Evolutionary conservation across 1,140 invertebrate species (phyloP), one percentile per base, ranked within the genome.

Genomic region (Panagrolaimus sp.): DNA sequence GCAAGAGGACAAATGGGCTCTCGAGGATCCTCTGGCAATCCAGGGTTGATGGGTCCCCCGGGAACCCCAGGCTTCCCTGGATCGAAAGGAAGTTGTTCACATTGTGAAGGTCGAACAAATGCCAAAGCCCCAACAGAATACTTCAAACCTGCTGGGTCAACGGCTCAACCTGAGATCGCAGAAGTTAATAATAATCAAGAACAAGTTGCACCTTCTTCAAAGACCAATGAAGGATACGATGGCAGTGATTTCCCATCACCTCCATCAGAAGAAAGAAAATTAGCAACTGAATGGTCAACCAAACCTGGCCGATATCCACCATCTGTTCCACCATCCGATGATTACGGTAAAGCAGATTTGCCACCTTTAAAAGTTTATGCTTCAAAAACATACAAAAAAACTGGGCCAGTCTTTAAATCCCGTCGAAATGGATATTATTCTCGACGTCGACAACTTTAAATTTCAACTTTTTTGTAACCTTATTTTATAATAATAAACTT

Each of bases 311-410:
- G 32, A 38, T 38, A 38, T 38, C 32, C 32, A 38, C 32, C 32
- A 2, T 38, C 32, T 4, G 7, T 38, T 38, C 32, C 32, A 38
- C 32, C 32, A 38, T 4, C 32, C 2, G 28, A 28, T 58, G 52
- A 21, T 28, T 58, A 58, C n/a, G 52, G 21, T 5, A 21, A 21
- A 12, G 52, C 52, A 4, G 52, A 58, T 58, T 21, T 58, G 4
- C 52, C 52, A 6, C 52, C 52, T 26, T 58, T 58, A n/a, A 58
- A 58, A 28, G 52, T 58, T 26, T 58, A 58, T 21, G 52, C 52
- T 1, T 58, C 52, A 14, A 58, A 58, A 24, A 58, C 52, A 0
- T 58, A n/a, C 8, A 28, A 21, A 21, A 58, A 58, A 2, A 21
- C 21, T 14, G 52, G 52, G 10, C 52, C 52, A 12, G 12, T 58